A percentile compares a stretch with the other conserved stretches of the same genome.
Conservation (phyloP, 2,113 vertebrate genomes). For the Nicator chloris region DNA sequence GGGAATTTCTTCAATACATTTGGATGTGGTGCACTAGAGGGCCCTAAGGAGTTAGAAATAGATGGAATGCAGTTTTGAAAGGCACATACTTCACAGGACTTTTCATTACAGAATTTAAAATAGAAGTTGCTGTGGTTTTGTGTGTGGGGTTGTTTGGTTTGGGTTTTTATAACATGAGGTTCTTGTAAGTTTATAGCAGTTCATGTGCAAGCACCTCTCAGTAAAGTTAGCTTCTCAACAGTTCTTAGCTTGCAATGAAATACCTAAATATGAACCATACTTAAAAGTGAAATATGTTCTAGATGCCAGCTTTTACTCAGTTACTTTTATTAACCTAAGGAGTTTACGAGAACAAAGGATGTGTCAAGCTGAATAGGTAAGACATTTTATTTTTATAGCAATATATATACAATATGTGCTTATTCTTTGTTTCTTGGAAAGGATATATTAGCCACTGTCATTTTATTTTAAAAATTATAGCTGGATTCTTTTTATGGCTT, state of each 20-base stretch:
- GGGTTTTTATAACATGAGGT: neutral
- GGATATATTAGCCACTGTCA: neutral
- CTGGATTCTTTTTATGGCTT: neutral
- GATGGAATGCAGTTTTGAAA: conserved; percentile 50
- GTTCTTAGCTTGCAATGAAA: conserved; percentile 30
- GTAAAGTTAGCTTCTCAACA: conserved; percentile 21
- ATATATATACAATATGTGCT: neutral
- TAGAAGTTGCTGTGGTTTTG: conserved; percentile 40
- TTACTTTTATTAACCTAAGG: conserved; percentile 58
- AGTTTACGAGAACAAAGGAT: conserved; percentile 48
- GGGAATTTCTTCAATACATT: neutral
- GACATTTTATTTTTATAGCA: conserved; percentile 22
- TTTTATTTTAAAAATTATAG: conserved; percentile 1
- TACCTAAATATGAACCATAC: conserved; percentile 27
- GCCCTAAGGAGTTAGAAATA: conserved; percentile 69
- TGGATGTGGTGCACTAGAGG: conserved; percentile 68
- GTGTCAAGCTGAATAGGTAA: conserved; percentile 66
- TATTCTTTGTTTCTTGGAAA: conserved; percentile 14
- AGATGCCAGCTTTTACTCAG: conserved; percentile 45
- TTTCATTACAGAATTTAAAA: conserved; percentile 68
- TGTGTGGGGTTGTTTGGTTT: neutral
- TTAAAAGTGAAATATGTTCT: conserved; percentile 53
- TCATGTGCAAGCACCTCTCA: conserved; percentile 4
- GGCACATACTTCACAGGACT: conserved; percentile 25
- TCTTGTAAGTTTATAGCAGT: conserved; percentile 21